phyloP scores from a whole-genome alignment of 1,140 invertebrate genomes.

The Sinella curviseta region DNA sequence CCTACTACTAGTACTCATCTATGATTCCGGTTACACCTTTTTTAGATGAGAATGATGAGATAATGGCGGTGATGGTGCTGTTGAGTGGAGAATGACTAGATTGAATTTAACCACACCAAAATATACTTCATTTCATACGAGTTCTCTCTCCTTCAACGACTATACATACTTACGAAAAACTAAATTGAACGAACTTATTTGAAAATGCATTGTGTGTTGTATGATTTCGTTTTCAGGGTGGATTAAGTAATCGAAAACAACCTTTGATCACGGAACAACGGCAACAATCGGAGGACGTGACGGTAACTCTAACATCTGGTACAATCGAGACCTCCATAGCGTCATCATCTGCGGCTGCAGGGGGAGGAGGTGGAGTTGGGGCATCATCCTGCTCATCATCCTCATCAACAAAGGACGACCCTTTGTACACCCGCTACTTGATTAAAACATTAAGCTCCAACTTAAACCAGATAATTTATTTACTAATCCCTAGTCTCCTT shows the following conservation, averaged over 20 bases:
- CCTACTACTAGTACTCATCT: too few species aligned
- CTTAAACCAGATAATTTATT: constrained; percentile 24
- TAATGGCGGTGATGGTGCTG: too few species aligned
- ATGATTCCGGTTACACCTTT: too few species aligned
- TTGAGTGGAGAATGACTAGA: too few species aligned
- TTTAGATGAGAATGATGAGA: too few species aligned
- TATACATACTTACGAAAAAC: too few species aligned
- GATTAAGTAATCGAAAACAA: neutral
- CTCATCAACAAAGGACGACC: constrained; percentile 12
- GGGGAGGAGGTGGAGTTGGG: neutral
- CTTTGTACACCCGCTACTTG: constrained; percentile 18
- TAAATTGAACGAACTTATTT: too few species aligned
- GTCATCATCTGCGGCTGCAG: neutral
- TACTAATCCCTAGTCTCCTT: constrained; percentile 22
- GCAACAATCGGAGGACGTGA: constrained; percentile 1
- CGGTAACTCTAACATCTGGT: constrained; percentile 1
- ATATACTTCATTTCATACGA: too few species aligned
- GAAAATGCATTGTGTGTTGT: neutral
- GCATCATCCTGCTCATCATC: neutral
- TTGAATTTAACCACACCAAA: too few species aligned
- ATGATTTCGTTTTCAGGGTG: neutral
- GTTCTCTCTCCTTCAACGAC: too few species aligned
- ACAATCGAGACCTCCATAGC: neutral
- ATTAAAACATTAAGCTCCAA: constrained; percentile 11
- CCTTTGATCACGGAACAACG: neutral